Conservation (phyloP, 2,797 vertebrate species). For the Hemibagrus guttatus region DNA sequence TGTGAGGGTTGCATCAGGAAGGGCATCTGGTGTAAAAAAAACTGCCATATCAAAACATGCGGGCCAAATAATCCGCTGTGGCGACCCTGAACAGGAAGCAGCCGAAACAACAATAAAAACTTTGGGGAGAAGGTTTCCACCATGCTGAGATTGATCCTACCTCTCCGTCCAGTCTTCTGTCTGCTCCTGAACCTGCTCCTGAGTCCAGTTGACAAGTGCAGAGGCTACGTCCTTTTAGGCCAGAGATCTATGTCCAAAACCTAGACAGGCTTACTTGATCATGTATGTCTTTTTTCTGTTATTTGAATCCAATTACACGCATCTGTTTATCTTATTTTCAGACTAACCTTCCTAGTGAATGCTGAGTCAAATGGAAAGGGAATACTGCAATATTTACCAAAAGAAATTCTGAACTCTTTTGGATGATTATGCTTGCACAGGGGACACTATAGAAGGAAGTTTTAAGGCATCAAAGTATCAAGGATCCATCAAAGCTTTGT, state of each 20-base stretch:
- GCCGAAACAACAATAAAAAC: no score
- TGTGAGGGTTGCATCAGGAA: no score
- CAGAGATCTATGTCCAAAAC: background rate
- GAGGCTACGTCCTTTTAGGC: background rate
- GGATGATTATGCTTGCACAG: background rate
- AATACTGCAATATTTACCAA: slow-evolving; percentile 6
- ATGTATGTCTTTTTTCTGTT: background rate
- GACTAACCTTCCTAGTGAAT: background rate
- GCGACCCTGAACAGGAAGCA: no score
- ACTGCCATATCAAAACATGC: no score
- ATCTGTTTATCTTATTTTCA: slow-evolving; percentile 15
- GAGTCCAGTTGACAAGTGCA: background rate
- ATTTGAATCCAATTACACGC: background rate
- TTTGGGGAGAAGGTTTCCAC: background rate
- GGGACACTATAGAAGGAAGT: background rate
- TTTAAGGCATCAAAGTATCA: background rate
- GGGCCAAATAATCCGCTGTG: no score
- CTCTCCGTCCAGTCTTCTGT: background rate
- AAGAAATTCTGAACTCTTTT: background rate
- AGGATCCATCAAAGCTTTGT: background rate
- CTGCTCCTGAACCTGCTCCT: background rate
- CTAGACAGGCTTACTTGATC: background rate
- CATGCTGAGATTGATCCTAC: background rate
- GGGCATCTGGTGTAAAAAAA: no score
- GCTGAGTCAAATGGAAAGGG: background rate